Evolutionary conservation across 2,797 vertebrate species (phyloP).

Genomic region (Anabas testudineus): DNA sequence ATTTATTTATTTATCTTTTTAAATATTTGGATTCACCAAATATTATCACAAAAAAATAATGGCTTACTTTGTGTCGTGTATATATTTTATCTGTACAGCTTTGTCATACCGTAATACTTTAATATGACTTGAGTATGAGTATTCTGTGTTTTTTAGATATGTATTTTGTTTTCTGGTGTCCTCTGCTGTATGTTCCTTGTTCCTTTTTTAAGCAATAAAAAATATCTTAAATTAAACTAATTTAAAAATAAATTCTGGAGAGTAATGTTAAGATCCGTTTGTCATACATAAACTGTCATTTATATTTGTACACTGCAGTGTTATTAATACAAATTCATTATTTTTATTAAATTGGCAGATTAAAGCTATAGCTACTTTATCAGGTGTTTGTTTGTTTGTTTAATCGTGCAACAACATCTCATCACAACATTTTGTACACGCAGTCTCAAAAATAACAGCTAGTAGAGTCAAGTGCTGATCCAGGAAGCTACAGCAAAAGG

Average conservation of each 20-base stretch:
- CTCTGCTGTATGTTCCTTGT: slow-evolving; percentile 31
- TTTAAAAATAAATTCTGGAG: slow-evolving; percentile 3
- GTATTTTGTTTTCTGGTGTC: not conserved
- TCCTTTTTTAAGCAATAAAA: slow-evolving; percentile 14
- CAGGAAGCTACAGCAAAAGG: not conserved
- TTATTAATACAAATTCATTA: slow-evolving; percentile 22
- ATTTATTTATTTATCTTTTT: not conserved
- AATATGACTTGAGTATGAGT: not conserved
- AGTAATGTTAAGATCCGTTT: not conserved
- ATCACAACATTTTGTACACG: not conserved
- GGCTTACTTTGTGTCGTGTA: not conserved
- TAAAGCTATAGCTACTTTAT: not conserved
- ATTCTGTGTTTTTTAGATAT: not conserved
- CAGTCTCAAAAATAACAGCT: not conserved
- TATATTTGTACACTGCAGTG: slow-evolving; percentile 45
- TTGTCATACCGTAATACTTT: not conserved
- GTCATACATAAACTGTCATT: slow-evolving; percentile 32
- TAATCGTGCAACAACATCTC: not conserved
- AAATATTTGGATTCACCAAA: slow-evolving; percentile 3
- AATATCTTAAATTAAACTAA: slow-evolving; percentile 39
- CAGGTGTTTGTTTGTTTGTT: not conserved
- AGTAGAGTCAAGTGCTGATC: rapidly evolving
- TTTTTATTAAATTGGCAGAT: slow-evolving; percentile 25
- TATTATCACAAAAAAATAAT: not conserved
- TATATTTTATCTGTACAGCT: slow-evolving; percentile 15